Percentiles rank a stretch among this genome's conserved stretches.
phyloP scores from a whole-genome alignment of 2,888 invertebrate species.

The Archips xylosteana region DNA sequence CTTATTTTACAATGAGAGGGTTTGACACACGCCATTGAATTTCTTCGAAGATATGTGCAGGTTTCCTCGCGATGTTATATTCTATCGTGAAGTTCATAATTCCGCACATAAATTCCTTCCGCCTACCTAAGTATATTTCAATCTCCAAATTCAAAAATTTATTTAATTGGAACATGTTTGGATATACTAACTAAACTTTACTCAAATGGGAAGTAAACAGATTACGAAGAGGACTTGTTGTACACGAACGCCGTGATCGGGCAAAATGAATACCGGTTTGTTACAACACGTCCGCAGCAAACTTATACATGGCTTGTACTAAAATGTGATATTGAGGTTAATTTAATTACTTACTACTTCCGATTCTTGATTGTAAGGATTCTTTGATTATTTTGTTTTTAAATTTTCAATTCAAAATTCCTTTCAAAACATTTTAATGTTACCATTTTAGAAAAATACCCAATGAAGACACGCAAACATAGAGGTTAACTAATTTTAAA shows the following conservation, averaged over 20 bases:
- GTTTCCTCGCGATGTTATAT: too few relatives aligned
- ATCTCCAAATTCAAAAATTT: not conserved
- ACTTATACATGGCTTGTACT: not conserved
- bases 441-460: not conserved
- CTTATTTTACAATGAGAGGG: too few relatives aligned
- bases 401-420: not conserved
- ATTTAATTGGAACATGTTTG: not conserved
- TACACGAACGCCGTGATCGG: not conserved
- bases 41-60: too few relatives aligned
- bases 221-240: not conserved
- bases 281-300: not conserved
- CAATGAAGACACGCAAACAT: not conserved
- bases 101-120: too few relatives aligned
- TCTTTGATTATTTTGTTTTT: too few relatives aligned
- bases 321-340: not conserved
- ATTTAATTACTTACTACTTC: not conserved
- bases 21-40: too few relatives aligned
- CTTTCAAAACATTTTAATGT: not conserved
- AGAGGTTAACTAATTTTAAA: not conserved
- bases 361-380: too few relatives aligned
- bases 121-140: not conserved
- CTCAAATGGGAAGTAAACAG: not conserved
- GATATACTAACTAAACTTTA: not conserved
- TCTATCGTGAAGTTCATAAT: too few relatives aligned
- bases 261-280: not conserved